Percentiles rank a stretch among this genome's conserved stretches.
Conservation (phyloP, 2,888 invertebrate genomes). For the Uropetala carovei region DNA sequence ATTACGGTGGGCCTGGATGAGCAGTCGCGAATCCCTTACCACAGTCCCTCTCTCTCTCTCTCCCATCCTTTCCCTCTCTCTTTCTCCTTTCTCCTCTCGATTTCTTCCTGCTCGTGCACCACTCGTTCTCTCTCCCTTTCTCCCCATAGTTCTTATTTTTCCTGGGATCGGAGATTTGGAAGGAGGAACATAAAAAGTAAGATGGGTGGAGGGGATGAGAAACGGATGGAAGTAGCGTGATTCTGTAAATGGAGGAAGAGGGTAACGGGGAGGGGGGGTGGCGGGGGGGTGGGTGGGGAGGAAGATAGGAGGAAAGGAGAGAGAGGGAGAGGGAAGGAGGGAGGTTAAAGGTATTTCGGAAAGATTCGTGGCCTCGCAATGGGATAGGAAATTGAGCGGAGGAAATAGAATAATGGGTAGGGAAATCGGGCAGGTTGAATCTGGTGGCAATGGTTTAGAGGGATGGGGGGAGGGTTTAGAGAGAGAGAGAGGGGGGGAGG, state of each 20-base stretch:
- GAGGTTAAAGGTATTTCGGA: not conserved
- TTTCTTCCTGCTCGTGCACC: too few relatives aligned
- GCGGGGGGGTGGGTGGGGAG: not conserved
- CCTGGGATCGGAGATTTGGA: too few relatives aligned
- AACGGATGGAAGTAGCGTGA: too few relatives aligned
- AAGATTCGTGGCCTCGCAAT: not conserved
- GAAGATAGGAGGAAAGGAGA: not conserved
- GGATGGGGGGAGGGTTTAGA: not conserved
- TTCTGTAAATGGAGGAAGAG: too few relatives aligned
- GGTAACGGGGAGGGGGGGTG: not conserved
- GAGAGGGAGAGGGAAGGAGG: not conserved
- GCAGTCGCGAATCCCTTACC: not conserved
- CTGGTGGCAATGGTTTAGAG: not conserved
- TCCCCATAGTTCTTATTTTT: too few relatives aligned
- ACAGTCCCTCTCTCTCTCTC: not conserved
- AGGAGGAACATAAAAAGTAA: too few relatives aligned
- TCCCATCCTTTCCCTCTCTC: not conserved
- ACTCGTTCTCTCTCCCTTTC: too few relatives aligned
- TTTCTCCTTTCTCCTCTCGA: not conserved
- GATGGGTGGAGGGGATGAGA: too few relatives aligned
- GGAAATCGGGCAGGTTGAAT: too few relatives aligned
- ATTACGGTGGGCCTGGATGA: conserved; percentile 17
- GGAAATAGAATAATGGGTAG: not conserved
- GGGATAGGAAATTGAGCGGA: not conserved
- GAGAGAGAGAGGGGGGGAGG: too few relatives aligned